phyloP scores from a whole-genome alignment of 2,888 invertebrate genomes.

The Athrips mouffetella region DNA sequence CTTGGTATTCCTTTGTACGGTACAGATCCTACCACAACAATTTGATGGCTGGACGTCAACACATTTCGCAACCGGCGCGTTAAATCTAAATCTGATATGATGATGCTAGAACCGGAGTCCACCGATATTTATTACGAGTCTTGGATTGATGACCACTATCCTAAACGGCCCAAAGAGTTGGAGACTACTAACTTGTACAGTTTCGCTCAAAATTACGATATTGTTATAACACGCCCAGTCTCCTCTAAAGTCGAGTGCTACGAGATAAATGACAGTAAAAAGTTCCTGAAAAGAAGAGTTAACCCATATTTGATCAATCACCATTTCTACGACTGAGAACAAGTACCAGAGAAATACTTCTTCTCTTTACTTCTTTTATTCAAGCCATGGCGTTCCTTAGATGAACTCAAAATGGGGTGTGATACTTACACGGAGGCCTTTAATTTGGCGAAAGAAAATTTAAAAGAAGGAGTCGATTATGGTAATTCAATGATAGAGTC shows the following conservation, averaged over 20 bases:
- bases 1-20: too few relatives aligned
- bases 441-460: constrained; percentile 15
- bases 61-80: constrained; percentile 30
- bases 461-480: constrained; percentile 22
- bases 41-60: constrained; percentile 38
- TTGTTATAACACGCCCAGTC: constrained; percentile 19
- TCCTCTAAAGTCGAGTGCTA: constrained; percentile 19
- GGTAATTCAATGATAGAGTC: constrained; percentile 16
- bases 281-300: too few relatives aligned
- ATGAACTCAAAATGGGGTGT: constrained; percentile 25
- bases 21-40: constrained; percentile 37
- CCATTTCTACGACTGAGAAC: too few relatives aligned
- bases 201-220: constrained; percentile 17
- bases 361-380: constrained; percentile 30
- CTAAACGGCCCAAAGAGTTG: too few relatives aligned
- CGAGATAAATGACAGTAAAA: constrained; percentile 14
- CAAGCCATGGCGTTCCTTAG: constrained; percentile 28
- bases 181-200: too few relatives aligned
- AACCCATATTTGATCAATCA: too few relatives aligned
- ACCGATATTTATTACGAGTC: constrained; percentile 32
- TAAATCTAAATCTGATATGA: constrained; percentile 29
- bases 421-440: constrained; percentile 30
- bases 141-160: constrained; percentile 33
- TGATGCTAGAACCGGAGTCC: constrained; percentile 26
- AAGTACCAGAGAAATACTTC: too few relatives aligned